A percentile compares a stretch with the other conserved stretches of the same genome.
Conservation (phyloP, 1,140 invertebrate genomes). For the Penaeus vannamei region DNA sequence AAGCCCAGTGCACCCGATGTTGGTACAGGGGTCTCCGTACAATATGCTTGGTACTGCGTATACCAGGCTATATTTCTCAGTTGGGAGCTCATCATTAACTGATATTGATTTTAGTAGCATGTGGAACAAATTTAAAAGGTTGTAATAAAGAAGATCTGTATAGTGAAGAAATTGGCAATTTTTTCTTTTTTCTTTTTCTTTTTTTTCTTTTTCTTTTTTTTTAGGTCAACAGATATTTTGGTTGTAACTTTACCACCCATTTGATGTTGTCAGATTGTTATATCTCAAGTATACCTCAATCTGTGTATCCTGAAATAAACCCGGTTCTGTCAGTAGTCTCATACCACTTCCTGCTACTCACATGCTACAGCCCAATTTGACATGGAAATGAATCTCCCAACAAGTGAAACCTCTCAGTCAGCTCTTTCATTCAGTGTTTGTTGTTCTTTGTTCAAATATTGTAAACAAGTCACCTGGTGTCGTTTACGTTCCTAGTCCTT, state of each 20-base stretch:
- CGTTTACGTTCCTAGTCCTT: constrained; percentile 63
- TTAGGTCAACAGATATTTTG: constrained; percentile 49
- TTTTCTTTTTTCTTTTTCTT: too few relatives aligned
- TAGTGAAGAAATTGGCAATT: too few relatives aligned
- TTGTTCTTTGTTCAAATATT: constrained; percentile 61
- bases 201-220: too few relatives aligned
- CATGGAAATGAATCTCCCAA: constrained; percentile 36
- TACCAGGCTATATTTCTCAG: constrained; percentile 31
- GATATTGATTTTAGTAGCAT: constrained; percentile 57
- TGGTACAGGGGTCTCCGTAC: constrained; percentile 36
- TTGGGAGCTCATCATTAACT: constrained; percentile 44
- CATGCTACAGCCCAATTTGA: constrained; percentile 56
- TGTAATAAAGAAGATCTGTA: constrained; percentile 38
- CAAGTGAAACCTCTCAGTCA: constrained; percentile 48
- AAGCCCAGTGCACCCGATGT: constrained; percentile 23
- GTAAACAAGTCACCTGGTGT: constrained; percentile 55
- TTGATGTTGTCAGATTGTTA: constrained; percentile 49
- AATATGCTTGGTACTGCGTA: constrained; percentile 35
- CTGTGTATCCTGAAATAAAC: constrained; percentile 47
- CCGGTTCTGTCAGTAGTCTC: constrained; percentile 22
- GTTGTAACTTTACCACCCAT: constrained; percentile 58
- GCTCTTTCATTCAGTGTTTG: constrained; percentile 60
- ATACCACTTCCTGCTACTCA: constrained; percentile 53
- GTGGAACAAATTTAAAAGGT: constrained; percentile 49
- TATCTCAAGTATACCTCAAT: constrained; percentile 48